These are phyloP conservation scores for Radopholus similis DNA, from an alignment of 1,140 invertebrate species.

Conservation along the genomic window DNA sequence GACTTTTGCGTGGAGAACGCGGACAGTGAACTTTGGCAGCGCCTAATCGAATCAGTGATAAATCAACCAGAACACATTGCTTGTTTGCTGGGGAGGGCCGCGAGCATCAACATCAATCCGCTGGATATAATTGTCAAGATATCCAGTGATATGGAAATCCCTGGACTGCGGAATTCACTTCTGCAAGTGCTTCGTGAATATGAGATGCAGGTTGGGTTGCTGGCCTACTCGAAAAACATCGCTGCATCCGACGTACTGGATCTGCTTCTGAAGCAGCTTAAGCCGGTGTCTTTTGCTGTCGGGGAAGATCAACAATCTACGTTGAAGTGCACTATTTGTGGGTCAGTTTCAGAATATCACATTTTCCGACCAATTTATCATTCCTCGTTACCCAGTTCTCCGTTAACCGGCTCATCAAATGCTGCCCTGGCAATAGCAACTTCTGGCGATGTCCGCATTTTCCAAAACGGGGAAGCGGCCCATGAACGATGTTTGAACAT, in stretches of 20 bases:
- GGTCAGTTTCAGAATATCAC: not conserved
- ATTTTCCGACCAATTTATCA: not conserved
- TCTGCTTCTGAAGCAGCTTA: slow-evolving; percentile 20
- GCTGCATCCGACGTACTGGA: slow-evolving; percentile 19
- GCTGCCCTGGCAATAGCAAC: not conserved
- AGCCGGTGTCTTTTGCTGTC: not conserved
- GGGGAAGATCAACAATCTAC: not conserved
- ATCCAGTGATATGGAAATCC: slow-evolving; percentile 76
- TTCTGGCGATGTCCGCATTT: not conserved
- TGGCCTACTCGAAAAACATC: slow-evolving; percentile 33
- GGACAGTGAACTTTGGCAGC: slow-evolving; percentile 79
- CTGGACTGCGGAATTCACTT: slow-evolving; percentile 80
- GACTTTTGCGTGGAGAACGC: slow-evolving; percentile 93
- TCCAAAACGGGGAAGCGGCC: not conserved
- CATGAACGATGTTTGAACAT: slow-evolving; percentile 14
- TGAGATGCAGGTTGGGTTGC: slow-evolving; percentile 72
- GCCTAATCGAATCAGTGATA: slow-evolving; percentile 88
- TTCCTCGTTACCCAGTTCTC: not conserved
- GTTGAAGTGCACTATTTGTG: slow-evolving; percentile 3
- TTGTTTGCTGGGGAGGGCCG: slow-evolving; percentile 80
- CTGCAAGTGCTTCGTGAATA: slow-evolving; percentile 94
- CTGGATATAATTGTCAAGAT: slow-evolving; percentile 76
- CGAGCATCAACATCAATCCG: slow-evolving; percentile 70
- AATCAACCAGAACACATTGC: slow-evolving; percentile 76
- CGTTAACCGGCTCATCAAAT: not conserved